Percentiles rank a stretch among this genome's conserved stretches.
These are phyloP conservation scores for Tachysurus vachellii DNA, from an alignment of 2,113 vertebrate species.

Conservation along the genomic window DNA sequence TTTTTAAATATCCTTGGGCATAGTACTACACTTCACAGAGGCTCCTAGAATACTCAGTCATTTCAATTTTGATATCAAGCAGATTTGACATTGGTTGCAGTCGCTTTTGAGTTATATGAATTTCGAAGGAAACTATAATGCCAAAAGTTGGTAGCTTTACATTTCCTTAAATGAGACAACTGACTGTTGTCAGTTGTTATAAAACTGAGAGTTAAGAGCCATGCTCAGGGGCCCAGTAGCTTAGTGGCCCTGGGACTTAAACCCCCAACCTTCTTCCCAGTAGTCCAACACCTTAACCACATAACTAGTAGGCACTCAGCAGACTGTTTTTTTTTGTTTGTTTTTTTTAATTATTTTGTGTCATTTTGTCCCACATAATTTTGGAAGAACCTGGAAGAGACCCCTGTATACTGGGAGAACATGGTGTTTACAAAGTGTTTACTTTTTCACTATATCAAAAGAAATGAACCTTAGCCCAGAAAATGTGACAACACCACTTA, in stretches of 20 bases:
- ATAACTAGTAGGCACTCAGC: too few species aligned
- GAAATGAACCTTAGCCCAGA: neutral
- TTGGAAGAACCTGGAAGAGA: neutral
- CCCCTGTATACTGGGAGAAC: neutral
- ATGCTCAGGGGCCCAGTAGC: too few species aligned
- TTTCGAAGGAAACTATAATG: neutral
- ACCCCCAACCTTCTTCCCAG: too few species aligned
- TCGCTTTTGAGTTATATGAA: neutral
- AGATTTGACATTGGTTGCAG: neutral
- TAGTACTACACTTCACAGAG: slow-evolving; percentile 2
- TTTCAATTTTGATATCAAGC: neutral
- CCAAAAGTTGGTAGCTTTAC: neutral
- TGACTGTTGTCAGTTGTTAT: too few species aligned
- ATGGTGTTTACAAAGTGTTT: neutral
- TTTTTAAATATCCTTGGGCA: slow-evolving; percentile 11
- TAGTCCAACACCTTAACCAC: too few species aligned
- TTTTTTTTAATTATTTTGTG: neutral
- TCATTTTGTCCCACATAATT: neutral
- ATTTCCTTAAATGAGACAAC: neutral
- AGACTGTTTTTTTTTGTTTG: too few species aligned
- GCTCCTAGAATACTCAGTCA: slow-evolving; percentile 23
- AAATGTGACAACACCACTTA: neutral
- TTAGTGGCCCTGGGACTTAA: too few species aligned
- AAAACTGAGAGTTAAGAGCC: too few species aligned
- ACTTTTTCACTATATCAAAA: neutral